A percentile compares a stretch with the other conserved stretches of the same genome.
Evolutionary conservation across 2,113 vertebrate species (phyloP).

Genomic region (Pachypanchax playfairii): DNA sequence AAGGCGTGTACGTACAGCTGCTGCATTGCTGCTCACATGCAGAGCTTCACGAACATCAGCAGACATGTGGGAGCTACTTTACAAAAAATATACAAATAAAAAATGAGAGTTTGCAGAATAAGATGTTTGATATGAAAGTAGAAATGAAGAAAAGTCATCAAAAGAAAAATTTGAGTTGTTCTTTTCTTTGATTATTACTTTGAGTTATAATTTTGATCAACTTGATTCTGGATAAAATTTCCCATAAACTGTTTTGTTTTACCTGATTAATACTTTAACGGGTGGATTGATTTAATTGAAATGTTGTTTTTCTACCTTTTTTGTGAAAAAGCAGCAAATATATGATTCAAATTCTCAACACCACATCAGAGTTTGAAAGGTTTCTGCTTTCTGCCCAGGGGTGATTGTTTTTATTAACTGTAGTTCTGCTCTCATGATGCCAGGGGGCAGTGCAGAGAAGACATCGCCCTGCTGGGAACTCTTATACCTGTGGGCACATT

Average conservation of each 20-base stretch:
- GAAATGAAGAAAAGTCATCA: not conserved
- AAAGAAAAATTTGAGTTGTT: no score
- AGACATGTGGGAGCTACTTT: conserved; percentile 53
- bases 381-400: no score
- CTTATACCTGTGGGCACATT: conserved; percentile 11
- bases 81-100: conserved; percentile 58
- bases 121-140: conserved; percentile 24
- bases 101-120: conserved; percentile 3
- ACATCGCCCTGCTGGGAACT: not conserved
- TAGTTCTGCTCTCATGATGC: conserved; percentile 23
- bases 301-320: no score
- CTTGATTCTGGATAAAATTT: no score
- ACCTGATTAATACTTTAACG: no score
- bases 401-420: conserved; percentile 7
- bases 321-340: no score
- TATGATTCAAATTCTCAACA: no score
- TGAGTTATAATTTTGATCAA: no score
- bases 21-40: conserved; percentile 15
- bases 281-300: no score
- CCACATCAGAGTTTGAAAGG: no score
- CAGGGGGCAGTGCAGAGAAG: conserved; percentile 60
- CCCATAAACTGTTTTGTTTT: no score
- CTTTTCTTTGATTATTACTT: no score
- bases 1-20: conserved; percentile 12
- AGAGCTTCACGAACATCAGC: conserved; percentile 33